A percentile compares a stretch with the other conserved stretches of the same genome.
phyloP scores from a whole-genome alignment of 2,113 vertebrate genomes.

The Regulus satrapa region DNA sequence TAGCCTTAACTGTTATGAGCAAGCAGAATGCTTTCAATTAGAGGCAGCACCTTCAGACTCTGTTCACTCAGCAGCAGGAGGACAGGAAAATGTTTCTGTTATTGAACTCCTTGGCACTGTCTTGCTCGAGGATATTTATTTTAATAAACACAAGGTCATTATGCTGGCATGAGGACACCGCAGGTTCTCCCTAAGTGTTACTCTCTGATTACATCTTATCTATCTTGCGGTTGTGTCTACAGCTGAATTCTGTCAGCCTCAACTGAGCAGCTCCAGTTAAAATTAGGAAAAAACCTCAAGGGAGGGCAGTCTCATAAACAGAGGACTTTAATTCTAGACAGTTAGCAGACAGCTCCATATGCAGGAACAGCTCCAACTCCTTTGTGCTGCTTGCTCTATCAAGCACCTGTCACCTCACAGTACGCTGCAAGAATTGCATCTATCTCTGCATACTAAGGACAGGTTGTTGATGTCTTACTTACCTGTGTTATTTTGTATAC shows the following conservation, averaged over 20 bases:
- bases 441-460: neutral
- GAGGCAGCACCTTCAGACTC: constrained; percentile 28
- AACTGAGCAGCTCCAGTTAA: constrained; percentile 35
- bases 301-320: constrained; percentile 2
- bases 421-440: neutral
- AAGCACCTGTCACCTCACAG: neutral
- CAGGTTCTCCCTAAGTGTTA: constrained; percentile 3
- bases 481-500: neutral
- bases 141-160: constrained; percentile 59
- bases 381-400: neutral
- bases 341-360: neutral
- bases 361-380: neutral
- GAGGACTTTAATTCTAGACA: neutral
- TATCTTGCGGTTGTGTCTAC: constrained; percentile 7
- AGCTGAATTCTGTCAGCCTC: constrained; percentile 20
- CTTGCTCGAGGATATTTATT: constrained; percentile 50
- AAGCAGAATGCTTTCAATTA: constrained; percentile 37
- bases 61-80: constrained; percentile 6
- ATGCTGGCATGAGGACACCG: constrained; percentile 10
- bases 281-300: constrained; percentile 34
- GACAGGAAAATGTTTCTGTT: constrained; percentile 22
- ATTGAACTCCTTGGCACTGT: neutral
- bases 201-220: constrained; percentile 36
- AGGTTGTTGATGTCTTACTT: neutral
- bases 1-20: neutral